phyloP scores from a whole-genome alignment of 2,113 vertebrate species.

The Aldabrachelys gigantea region DNA sequence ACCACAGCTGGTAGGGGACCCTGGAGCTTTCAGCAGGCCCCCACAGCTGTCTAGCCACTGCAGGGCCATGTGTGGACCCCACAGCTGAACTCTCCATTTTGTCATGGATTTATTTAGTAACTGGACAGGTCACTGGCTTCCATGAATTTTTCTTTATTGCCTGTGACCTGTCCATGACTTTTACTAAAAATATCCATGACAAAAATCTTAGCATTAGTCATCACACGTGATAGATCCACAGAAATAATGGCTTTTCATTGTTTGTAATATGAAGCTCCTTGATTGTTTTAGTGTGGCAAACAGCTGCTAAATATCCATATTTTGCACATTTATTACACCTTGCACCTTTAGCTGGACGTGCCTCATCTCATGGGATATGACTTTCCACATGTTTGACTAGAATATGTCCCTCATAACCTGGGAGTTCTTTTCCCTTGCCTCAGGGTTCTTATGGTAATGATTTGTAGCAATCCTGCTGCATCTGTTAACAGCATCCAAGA shows the following conservation, averaged over 20 bases:
- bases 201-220: background rate
- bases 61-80: too few species aligned
- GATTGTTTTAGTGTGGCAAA: background rate
- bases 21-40: too few species aligned
- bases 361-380: background rate
- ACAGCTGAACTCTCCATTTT: too few species aligned
- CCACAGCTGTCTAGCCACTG: too few species aligned
- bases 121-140: too few species aligned
- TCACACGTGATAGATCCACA: background rate
- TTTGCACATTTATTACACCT: background rate
- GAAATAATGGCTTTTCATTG: background rate
- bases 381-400: background rate
- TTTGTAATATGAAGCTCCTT: background rate
- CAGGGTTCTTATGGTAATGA: background rate
- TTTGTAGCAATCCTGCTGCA: background rate
- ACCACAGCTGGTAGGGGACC: too few species aligned
- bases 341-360: background rate
- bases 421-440: background rate
- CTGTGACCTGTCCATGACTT: too few species aligned
- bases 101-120: too few species aligned
- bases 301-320: background rate
- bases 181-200: too few species aligned
- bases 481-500: background rate
- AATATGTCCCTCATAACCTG: background rate
- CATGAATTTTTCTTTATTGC: too few species aligned